Conservation (phyloP, 2,888 invertebrate species). For the Sminthurinus aureus region DNA sequence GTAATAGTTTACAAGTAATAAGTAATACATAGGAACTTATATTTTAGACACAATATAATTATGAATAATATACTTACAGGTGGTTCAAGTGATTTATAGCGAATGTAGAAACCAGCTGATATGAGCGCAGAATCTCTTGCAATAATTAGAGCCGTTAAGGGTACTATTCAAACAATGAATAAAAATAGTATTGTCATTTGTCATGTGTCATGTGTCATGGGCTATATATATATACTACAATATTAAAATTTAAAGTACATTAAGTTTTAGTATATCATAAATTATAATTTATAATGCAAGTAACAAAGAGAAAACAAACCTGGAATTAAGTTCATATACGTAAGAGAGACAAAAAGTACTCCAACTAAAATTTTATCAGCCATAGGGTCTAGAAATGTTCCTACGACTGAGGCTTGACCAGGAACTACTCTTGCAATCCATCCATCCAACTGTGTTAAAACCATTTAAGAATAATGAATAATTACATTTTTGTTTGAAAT, state of each 20-base stretch:
- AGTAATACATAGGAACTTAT: too few relatives aligned
- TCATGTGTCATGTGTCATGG: not conserved
- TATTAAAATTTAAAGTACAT: too few relatives aligned
- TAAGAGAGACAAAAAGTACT: slow-evolving; percentile 71
- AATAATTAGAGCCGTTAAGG: slow-evolving; percentile 82
- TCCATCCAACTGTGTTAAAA: slow-evolving; percentile 84
- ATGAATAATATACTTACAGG: slow-evolving; percentile 71
- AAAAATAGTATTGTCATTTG: slow-evolving; percentile 28
- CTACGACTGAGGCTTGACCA: slow-evolving; percentile 89
- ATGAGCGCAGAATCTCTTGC: slow-evolving; percentile 84
- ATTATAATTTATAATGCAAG: too few relatives aligned
- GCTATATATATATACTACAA: too few relatives aligned
- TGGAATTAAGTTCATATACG: slow-evolving; percentile 86
- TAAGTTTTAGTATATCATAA: too few relatives aligned
- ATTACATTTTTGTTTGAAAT: not conserved
- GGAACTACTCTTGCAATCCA: slow-evolving; percentile 94
- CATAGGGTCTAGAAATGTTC: slow-evolving; percentile 94
- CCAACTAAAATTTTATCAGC: slow-evolving; percentile 92
- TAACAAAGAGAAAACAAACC: too few relatives aligned
- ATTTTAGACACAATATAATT: too few relatives aligned
- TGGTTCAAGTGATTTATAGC: slow-evolving; percentile 87
- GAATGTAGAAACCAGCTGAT: slow-evolving; percentile 84
- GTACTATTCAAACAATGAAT: slow-evolving; percentile 62
- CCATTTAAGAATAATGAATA: slow-evolving; percentile 71
- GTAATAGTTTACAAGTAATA: too few relatives aligned